Evolutionary conservation across 2,113 vertebrate genomes (phyloP).

Genomic region (Upupa epops): DNA sequence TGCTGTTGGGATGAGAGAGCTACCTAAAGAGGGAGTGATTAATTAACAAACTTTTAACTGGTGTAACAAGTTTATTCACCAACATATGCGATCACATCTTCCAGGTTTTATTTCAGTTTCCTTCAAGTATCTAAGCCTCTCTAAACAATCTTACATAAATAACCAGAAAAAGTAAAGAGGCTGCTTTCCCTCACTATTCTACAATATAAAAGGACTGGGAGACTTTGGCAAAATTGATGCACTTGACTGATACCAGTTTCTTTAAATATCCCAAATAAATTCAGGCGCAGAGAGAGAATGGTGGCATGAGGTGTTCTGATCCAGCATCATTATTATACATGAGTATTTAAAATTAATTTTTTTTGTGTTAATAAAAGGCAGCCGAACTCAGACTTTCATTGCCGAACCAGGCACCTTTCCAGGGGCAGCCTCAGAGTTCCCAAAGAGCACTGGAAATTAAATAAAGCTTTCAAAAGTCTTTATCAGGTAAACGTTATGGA

Average conservation of each 20-base stretch:
- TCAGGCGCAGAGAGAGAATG: background rate
- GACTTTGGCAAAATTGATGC: background rate
- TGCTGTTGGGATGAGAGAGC: slow-evolving; percentile 40
- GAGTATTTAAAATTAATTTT: background rate
- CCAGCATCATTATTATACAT: fast-evolving
- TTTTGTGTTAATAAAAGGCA: background rate
- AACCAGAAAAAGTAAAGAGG: background rate
- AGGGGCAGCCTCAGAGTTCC: background rate
- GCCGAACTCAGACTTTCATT: background rate
- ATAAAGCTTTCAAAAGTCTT: slow-evolving; percentile 76
- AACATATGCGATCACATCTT: background rate
- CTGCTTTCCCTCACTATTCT: background rate
- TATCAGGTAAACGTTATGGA: slow-evolving; percentile 83
- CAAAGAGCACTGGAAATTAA: slow-evolving; percentile 71
- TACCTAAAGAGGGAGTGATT: background rate
- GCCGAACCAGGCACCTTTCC: background rate
- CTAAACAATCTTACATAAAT: background rate
- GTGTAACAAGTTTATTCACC: background rate
- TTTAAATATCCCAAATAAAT: background rate
- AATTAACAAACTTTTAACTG: slow-evolving; percentile 34
- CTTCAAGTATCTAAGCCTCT: background rate
- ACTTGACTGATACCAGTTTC: background rate
- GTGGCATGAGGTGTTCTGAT: background rate
- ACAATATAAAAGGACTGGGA: background rate
- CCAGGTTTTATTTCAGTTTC: background rate